Percentiles rank a stretch among this genome's conserved stretches.
These are phyloP conservation scores for Crypturellus tataupa DNA, from an alignment of 2,797 vertebrate genomes.

Conservation along the genomic window DNA sequence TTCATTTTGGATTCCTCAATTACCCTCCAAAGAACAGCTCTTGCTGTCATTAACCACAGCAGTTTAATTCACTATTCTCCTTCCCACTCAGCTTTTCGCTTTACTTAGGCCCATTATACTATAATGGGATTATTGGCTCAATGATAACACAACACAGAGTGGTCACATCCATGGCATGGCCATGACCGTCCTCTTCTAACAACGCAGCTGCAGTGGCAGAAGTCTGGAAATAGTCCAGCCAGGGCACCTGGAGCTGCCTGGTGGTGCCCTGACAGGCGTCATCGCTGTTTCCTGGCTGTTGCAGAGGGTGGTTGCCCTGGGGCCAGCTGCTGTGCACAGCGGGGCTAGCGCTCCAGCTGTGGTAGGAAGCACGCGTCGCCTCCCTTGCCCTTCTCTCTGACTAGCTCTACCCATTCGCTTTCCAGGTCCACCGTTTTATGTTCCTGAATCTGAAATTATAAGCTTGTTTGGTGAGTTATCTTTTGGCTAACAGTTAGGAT, in stretches of 20 bases:
- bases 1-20: neutral
- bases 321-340: neutral
- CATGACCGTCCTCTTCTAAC: neutral
- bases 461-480: constrained; percentile 80
- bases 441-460: constrained; percentile 78
- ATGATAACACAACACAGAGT: neutral
- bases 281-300: neutral
- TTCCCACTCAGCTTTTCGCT: neutral
- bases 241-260: neutral
- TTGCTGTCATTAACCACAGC: neutral
- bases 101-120: neutral
- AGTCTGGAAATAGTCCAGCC: neutral
- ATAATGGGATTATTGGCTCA: neutral
- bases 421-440: constrained; percentile 83
- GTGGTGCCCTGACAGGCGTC: neutral
- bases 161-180: rapidly evolving
- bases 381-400: neutral
- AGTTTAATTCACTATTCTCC: neutral
- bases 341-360: neutral
- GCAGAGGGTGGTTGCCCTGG: neutral
- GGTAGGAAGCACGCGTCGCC: neutral
- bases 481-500: neutral
- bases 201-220: neutral
- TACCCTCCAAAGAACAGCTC: neutral
- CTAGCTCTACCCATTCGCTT: neutral